These are phyloP conservation scores for Poeciliopsis paucimaculata DNA, from an alignment of 2,797 vertebrate genomes.

Conservation along the genomic window DNA sequence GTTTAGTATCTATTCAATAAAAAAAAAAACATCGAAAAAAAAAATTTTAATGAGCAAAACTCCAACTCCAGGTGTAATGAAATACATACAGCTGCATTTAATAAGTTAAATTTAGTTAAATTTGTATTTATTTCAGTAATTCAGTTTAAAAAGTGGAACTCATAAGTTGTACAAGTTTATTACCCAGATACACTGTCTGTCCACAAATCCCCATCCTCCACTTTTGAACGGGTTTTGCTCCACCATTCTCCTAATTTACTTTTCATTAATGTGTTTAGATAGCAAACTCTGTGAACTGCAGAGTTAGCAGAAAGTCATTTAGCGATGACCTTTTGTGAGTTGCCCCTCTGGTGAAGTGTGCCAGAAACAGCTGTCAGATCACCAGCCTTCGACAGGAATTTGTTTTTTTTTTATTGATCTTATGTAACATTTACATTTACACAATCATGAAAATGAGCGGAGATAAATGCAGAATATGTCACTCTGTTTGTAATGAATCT, in stretches of 20 bases:
- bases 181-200: not conserved
- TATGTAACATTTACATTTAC: not conserved
- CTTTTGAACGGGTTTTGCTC: not conserved
- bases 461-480: not conserved
- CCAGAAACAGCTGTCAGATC: not conserved
- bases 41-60: conserved; percentile 41
- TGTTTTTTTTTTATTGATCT: not conserved
- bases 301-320: not conserved
- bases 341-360: not conserved
- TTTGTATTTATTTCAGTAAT: not conserved
- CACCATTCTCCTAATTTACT: not conserved
- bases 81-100: conserved; percentile 53
- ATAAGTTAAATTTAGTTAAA: not conserved
- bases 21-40: conserved; percentile 5
- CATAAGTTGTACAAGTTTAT: not conserved
- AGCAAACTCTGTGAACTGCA: not conserved
- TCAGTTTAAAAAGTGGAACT: not conserved
- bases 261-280: not conserved
- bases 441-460: not conserved
- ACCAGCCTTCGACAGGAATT: not conserved
- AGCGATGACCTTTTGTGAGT: not conserved
- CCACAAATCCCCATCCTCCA: too few relatives aligned
- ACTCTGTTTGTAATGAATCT: not conserved
- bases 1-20: conserved; percentile 35
- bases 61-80: conserved; percentile 76